These are phyloP conservation scores for Aurelia aurita complex sp. Pacific DNA, from an alignment of 30 jellyfish, hydroid and myxozoan genomes.

Conservation along the genomic window DNA sequence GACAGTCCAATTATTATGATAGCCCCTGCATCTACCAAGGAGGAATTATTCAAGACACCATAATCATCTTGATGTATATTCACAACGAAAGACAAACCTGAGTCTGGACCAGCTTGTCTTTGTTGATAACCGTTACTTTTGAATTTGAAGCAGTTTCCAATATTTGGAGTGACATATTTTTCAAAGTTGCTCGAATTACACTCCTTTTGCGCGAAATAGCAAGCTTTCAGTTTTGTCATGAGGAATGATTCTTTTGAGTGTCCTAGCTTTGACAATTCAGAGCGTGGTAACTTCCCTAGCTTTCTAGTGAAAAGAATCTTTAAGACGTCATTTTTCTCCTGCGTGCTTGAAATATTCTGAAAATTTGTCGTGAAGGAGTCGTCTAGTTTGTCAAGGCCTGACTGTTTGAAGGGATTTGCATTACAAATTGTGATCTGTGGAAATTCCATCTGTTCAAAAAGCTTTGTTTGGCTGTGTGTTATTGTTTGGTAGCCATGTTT, in stretches of 20 bases:
- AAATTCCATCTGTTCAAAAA: conserved; percentile 8
- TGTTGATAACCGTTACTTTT: not conserved
- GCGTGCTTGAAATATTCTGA: not conserved
- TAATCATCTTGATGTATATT: conserved; percentile 21
- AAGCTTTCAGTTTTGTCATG: not conserved
- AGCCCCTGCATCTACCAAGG: conserved; percentile 17
- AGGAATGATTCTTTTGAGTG: not conserved
- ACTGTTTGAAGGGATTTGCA: conserved; percentile 18
- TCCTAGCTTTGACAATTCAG: conserved; percentile 1
- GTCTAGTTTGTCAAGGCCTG: not conserved
- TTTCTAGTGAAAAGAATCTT: not conserved
- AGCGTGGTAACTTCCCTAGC: not conserved
- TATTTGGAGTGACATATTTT: not conserved
- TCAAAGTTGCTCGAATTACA: conserved; percentile 11
- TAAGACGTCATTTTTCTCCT: not conserved
- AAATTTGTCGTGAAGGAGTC: not conserved
- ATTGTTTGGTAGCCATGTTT: not conserved
- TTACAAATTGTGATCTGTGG: conserved; percentile 24
- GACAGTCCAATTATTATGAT: not conserved
- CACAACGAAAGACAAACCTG: conserved; percentile 19
- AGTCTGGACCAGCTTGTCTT: conserved; percentile 13
- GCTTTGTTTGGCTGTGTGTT: not conserved
- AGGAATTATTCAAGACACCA: not conserved
- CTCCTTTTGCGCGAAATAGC: not conserved
- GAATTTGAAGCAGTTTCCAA: conserved; percentile 44